Evolutionary conservation across 2,113 vertebrate species (phyloP).

Genomic region (Gila orcuttii): DNA sequence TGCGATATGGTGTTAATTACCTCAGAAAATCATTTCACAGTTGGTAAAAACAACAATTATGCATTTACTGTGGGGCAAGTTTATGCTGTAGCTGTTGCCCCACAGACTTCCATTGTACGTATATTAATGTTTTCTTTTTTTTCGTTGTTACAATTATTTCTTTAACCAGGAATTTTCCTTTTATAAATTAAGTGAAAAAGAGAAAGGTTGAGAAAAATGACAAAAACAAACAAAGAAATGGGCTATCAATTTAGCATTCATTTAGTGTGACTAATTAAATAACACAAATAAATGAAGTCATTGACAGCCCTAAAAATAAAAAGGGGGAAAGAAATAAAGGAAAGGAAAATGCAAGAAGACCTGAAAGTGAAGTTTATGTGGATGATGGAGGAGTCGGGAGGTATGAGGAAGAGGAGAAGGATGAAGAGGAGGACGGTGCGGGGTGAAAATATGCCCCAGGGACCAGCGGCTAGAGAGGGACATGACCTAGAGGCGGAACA

Average conservation of each 20-base stretch:
- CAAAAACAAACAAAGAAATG: neutral
- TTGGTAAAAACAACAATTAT: no score
- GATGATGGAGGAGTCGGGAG: conserved; percentile 76
- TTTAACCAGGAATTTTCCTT: no score
- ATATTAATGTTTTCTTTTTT: no score
- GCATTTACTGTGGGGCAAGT: no score
- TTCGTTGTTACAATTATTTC: no score
- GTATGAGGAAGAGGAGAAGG: conserved; percentile 75
- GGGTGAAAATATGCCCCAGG: conserved; percentile 82
- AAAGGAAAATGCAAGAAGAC: conserved; percentile 74
- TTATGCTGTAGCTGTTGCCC: no score
- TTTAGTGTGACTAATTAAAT: neutral
- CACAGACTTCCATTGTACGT: no score
- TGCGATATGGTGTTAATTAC: no score
- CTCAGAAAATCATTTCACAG: no score
- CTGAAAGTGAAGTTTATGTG: conserved; percentile 76
- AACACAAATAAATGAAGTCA: neutral
- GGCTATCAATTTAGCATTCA: neutral
- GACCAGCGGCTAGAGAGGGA: conserved; percentile 78
- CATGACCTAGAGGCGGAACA: conserved; percentile 77
- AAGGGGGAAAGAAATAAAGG: conserved; percentile 50
- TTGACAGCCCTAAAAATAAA: conserved; percentile 29
- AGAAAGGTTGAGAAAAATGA: neutral
- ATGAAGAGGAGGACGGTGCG: conserved; percentile 81
- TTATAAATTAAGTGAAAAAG: neutral